Base-by-base conservation (phyloP, 2,797 vertebrate species). In the Eremophila alpestris region DNA sequence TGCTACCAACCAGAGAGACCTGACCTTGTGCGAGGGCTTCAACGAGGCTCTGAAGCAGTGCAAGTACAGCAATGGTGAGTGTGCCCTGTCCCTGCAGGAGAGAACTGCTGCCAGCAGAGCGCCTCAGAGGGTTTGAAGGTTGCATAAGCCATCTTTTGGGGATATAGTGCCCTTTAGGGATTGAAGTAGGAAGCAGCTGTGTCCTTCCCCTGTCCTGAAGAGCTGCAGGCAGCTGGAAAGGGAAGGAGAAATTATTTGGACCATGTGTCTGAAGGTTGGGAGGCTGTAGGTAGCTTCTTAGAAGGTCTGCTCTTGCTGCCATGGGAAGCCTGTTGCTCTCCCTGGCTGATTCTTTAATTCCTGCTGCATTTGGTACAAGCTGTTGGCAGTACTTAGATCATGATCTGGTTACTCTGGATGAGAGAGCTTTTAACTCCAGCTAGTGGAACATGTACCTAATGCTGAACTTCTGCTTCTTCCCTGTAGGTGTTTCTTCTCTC, bases 11-110 rank as follows among this genome's bases (percentile, higher is more conserved):
- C 98, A 99, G 97, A 95, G 84, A 3, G 99, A 99, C 96, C 97
- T 99, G 95, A 98, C 96, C 83, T 74, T 99, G 78, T 99, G 99
- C 4, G 99, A 99, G 96, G 99, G 99, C 87, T 99, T 99, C 97
- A 99, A 95, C 1, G 99, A 99, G 96, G 99, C 98, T 0, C 98
- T 99, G 94, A 99, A 99, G 97, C 99, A 99, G 94, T 99, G 99
- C 98, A 99, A 99, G 90, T 95, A 95, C 59, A 98, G 98, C 80
- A 97, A 98, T 0, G 98, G 99, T 99, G 96, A 98, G 98, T 1
- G 46, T 0, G 30, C 36, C 51, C 29, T 0, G 4, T 4, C 20
- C 27, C 36, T 1, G 5, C 22, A 0, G 64, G 6, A 10, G 41
- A 23, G 43, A 17, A 0, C 10, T 41, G 56, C 41, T 45, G 49